Evolutionary conservation across 64 coral and sea anemone species (phyloP), one percentile per base, ranked within the genome.

Genomic region (Stichodactyla mertensii): DNA sequence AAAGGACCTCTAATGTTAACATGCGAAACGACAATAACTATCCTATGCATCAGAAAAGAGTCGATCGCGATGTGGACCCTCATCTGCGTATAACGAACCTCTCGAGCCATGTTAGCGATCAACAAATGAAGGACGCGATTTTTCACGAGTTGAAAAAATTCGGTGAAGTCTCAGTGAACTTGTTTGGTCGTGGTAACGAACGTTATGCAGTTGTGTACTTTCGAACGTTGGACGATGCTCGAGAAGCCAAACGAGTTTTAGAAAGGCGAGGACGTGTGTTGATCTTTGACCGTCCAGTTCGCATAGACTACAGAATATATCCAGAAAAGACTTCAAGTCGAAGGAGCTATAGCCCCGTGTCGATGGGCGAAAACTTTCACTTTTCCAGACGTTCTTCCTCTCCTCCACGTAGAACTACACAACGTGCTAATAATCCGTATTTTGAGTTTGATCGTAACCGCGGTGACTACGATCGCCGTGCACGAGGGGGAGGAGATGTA

Each of bases 111-210:
- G 58, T 94, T 86, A 90, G 84, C 85, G 97, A 99, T 88, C 88
- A 92, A 79, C 70, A 70, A 78, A 90, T 99, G 93, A 94, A 94
- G 77, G 90, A 99, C 82, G 91, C 62, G 79, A 89, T 99, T 86
- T 88, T 88, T 81, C 93, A 95, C 62, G 97, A 99, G 90, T 95
- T 99, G 62, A 99, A 99, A 86, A 99, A 99, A 92, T 95, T 95
- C 67, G 94, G 83, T 79, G 97, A 95, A n/a, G 92, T 99, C 61
- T 88, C 93, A 84, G 97, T 95, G 66, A 90, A 89, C 59, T 95
- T 99, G 91, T 89, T 90, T 56, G 90, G 90, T 87, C 97, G 93
- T 82, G 97, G 91, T 58, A 89, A 99, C 54, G 97, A 99, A 57
- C 97, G 97, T 88, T 95, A 91, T 69, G 97, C 93, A 57, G 91